Evolutionary conservation across 1,140 invertebrate species (phyloP).

Genomic region (Eueides isabella): DNA sequence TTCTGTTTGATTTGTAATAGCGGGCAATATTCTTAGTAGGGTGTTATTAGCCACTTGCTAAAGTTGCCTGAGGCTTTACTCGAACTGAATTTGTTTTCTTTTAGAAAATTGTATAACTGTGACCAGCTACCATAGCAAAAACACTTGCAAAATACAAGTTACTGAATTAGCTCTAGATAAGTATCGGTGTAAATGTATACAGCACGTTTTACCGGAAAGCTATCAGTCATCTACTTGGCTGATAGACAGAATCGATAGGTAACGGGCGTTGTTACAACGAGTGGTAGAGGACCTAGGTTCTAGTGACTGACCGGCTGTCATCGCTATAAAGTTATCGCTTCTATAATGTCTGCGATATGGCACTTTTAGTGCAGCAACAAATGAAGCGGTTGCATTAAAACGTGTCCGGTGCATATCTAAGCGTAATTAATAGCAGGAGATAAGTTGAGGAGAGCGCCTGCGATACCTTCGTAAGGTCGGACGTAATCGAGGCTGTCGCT

Average conservation of each 20-base stretch:
- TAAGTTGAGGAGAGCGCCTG: conserved; percentile 67
- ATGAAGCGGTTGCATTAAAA: conserved; percentile 81
- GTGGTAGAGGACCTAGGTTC: conserved; percentile 23
- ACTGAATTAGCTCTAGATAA: conserved; percentile 62
- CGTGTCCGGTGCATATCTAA: conserved; percentile 76
- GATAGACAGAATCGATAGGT: conserved; percentile 51
- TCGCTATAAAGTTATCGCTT: conserved; percentile 68
- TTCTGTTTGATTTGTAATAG: conserved; percentile 69
- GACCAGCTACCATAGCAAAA: conserved; percentile 45
- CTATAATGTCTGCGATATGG: conserved; percentile 71
- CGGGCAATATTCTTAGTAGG: conserved; percentile 61
- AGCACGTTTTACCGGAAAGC: conserved; percentile 55
- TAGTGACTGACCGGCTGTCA: conserved; percentile 56
- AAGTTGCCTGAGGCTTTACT: conserved; percentile 56
- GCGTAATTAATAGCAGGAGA: conserved; percentile 79
- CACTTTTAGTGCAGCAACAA: conserved; percentile 72
- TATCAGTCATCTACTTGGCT: conserved; percentile 60
- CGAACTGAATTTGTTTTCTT: conserved; percentile 70
- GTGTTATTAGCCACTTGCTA: conserved; percentile 68
- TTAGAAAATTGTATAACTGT: conserved; percentile 66
- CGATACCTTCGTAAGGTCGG: conserved; percentile 60
- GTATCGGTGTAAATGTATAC: conserved; percentile 53
- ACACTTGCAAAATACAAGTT: conserved; percentile 56
- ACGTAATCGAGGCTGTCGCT: conserved; percentile 67
- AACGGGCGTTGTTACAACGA: conserved; percentile 36